Evolutionary conservation across 2,113 vertebrate species (phyloP).

Genomic region (Saccopteryx leptura): DNA sequence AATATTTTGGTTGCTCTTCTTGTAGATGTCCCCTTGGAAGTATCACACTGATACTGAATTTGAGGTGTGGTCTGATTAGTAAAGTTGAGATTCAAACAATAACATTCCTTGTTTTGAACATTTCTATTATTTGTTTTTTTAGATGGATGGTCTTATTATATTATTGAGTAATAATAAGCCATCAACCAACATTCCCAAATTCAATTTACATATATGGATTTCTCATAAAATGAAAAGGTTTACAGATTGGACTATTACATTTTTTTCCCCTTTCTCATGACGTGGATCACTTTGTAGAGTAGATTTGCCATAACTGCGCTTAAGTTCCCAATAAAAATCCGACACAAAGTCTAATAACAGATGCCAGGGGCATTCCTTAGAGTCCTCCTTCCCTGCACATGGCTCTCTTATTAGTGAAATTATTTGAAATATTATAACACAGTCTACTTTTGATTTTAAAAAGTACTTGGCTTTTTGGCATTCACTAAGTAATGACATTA

Average conservation of each 20-base stretch:
- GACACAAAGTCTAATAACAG: not conserved
- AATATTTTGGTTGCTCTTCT: not conserved
- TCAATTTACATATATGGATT: not conserved
- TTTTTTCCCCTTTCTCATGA: not conserved
- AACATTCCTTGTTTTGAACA: not conserved
- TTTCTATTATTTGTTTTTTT: not conserved
- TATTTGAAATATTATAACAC: not conserved
- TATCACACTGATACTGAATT: not conserved
- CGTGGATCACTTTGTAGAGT: not conserved
- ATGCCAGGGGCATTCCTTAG: accelerated
- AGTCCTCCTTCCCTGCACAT: not conserved
- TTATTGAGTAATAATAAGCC: not conserved
- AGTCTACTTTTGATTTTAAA: not conserved
- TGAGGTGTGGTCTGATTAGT: not conserved
- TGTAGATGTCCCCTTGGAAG: not conserved
- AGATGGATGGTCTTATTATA: not conserved
- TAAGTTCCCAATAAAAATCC: not conserved
- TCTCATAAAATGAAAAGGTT: not conserved
- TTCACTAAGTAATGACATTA: not conserved
- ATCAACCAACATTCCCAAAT: not conserved
- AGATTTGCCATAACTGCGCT: not conserved
- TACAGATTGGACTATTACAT: not conserved
- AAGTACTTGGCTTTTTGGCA: not conserved
- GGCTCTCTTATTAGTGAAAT: not conserved
- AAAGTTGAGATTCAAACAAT: not conserved